phyloP scores from a whole-genome alignment of 2,888 invertebrate genomes.

The Apotomis betuletana region DNA sequence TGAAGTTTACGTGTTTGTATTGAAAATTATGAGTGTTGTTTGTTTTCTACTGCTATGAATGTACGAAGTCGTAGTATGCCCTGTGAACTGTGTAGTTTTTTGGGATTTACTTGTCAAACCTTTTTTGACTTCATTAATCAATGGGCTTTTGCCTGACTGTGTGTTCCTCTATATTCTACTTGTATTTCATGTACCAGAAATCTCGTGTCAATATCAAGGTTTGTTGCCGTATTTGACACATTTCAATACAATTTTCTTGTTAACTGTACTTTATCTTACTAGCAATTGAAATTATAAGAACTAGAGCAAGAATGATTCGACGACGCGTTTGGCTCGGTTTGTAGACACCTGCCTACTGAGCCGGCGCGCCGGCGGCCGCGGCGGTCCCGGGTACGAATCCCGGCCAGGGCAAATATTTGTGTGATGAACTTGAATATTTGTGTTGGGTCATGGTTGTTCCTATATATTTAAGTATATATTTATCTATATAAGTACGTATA shows the following conservation, averaged over 20 bases:
- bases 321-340: no score
- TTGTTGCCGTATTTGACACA: background rate
- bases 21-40: conserved; percentile 3
- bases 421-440: no score
- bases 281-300: no score
- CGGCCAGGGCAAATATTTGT: no score
- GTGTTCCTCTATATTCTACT: background rate
- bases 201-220: conserved; percentile 1
- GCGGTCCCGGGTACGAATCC: no score
- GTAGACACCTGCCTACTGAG: no score
- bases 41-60: conserved; percentile 10
- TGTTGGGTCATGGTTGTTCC: no score
- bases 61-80: background rate
- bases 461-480: no score
- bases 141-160: background rate
- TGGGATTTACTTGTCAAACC: background rate
- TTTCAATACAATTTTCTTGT: no score
- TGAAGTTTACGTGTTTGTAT: background rate
- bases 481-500: no score
- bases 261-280: no score
- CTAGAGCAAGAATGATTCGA: background rate
- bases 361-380: no score
- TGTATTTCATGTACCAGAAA: background rate
- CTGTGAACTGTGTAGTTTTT: background rate
- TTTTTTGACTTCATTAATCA: background rate